phyloP scores from a whole-genome alignment of 2,113 vertebrate genomes.

The Microtus oregoni region DNA sequence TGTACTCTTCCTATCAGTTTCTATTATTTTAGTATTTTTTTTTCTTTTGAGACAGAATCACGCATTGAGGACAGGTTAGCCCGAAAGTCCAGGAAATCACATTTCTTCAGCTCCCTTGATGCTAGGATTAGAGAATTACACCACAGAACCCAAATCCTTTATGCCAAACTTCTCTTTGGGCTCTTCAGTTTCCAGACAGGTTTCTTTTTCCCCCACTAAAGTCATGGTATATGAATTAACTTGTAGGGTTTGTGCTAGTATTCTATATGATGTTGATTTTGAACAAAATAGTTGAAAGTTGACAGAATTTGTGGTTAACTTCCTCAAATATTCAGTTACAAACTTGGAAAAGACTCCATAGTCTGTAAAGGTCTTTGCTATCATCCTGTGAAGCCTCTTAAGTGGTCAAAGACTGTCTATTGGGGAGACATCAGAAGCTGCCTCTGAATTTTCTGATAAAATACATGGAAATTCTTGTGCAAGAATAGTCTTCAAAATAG shows the following conservation, averaged over 20 bases:
- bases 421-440: not conserved
- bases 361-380: not conserved
- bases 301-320: not conserved
- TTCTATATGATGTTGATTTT: not conserved
- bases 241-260: not conserved
- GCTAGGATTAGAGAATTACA: no score
- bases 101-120: not conserved
- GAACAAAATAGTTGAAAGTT: not conserved
- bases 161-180: not conserved
- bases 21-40: not conserved
- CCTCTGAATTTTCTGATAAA: not conserved
- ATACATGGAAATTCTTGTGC: not conserved
- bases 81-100: not conserved
- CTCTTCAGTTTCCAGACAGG: not conserved
- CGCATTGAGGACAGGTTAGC: not conserved
- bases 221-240: not conserved
- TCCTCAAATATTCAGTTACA: not conserved
- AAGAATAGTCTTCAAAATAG: not conserved
- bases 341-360: not conserved
- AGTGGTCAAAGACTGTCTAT: not conserved
- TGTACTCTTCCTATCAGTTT: not conserved
- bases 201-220: not conserved
- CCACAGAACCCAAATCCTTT: no score
- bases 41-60: not conserved
- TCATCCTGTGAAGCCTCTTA: not conserved